phyloP scores from a whole-genome alignment of 2,113 vertebrate species.

The Odocoileus hemionus region DNA sequence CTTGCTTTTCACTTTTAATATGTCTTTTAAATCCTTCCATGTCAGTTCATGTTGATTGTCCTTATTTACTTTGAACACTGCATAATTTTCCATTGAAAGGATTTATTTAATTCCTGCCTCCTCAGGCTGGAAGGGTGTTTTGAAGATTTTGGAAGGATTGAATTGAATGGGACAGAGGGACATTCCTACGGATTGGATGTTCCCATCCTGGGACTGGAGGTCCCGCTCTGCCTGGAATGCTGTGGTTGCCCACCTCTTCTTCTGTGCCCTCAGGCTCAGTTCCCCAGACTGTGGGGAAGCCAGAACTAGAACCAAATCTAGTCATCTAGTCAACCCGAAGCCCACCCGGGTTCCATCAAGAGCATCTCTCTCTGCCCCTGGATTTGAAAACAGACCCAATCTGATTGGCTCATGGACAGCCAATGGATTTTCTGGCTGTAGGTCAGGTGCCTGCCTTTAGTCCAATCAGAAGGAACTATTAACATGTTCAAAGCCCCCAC shows the following conservation, averaged over 20 bases:
- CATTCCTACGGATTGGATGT: not conserved
- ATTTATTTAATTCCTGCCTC: not conserved
- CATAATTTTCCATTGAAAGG: not conserved
- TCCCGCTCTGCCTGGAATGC: not conserved
- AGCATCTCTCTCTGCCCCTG: not conserved
- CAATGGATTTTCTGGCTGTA: not conserved
- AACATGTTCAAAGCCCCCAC: fast-evolving
- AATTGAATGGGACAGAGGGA: no score
- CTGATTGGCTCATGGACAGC: not conserved
- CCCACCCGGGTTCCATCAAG: not conserved
- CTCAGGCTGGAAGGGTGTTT: not conserved
- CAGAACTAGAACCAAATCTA: not conserved
- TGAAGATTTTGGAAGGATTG: not conserved
- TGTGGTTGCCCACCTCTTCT: not conserved
- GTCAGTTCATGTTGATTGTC: not conserved
- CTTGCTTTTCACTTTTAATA: not conserved
- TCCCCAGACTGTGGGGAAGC: not conserved
- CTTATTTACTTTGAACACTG: not conserved
- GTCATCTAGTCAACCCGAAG: not conserved
- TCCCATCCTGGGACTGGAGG: not conserved
- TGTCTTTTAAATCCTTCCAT: not conserved
- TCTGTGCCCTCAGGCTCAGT: not conserved
- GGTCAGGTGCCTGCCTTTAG: not conserved
- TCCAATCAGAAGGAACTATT: not conserved
- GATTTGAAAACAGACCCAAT: not conserved